Evolutionary conservation across 2,113 vertebrate genomes (phyloP).

Genomic region (Riparia riparia): DNA sequence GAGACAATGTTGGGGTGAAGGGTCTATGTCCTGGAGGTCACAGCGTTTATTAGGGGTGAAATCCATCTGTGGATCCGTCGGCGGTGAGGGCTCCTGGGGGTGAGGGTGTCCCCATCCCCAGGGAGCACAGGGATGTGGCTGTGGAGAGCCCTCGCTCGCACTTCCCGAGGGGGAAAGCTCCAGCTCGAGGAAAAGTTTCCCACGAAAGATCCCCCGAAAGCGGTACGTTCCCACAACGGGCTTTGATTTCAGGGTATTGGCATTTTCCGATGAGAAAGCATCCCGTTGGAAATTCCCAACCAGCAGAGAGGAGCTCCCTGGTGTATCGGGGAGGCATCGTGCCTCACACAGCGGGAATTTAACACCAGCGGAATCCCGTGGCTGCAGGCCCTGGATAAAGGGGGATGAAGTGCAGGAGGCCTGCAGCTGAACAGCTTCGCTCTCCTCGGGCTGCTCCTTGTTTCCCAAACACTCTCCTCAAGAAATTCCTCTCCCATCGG

Average conservation of each 20-base stretch:
- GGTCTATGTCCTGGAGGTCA: neutral
- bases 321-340: neutral
- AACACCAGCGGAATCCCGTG: neutral
- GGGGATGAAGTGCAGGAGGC: neutral
- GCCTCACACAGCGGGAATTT: fast-evolving
- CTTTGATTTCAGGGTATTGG: neutral
- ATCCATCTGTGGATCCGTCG: neutral
- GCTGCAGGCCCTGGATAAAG: neutral
- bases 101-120: neutral
- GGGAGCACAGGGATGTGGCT: fast-evolving
- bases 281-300: neutral
- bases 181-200: neutral
- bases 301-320: neutral
- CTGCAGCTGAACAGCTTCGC: neutral
- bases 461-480: neutral
- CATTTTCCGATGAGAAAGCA: slow-evolving; percentile 32
- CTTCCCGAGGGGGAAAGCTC: neutral
- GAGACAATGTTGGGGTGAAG: neutral
- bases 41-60: neutral
- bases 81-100: fast-evolving
- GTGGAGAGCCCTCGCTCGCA: fast-evolving
- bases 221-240: neutral
- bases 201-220: neutral
- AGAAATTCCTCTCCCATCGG: neutral
- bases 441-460: neutral